Evolutionary conservation across 2,113 vertebrate species (phyloP), one percentile per base, ranked within the genome.

Genomic region (Ammodytes marinus): DNA sequence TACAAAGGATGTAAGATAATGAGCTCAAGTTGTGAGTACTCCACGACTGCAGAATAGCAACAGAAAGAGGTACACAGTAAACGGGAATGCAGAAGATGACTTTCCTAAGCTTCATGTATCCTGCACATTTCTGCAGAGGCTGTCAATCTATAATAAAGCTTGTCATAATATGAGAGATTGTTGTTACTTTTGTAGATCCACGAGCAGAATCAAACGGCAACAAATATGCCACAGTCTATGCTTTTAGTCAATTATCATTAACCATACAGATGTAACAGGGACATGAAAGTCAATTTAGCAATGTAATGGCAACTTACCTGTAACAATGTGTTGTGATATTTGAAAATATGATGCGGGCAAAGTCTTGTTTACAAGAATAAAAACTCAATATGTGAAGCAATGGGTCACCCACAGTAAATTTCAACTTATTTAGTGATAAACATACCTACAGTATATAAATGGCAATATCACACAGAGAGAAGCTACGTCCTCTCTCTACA

Each of bases 71-170:
- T 17, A 7, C 17, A 54, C 7, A 14, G 45, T 50, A 40, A 69
- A 49, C 47, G 13, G 46, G 45, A 82, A 50, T 64, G 65, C 40
- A 5, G 52, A 76, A 40, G 17, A 53, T 83, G 76, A 52, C 65
- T 65, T 77, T 61, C 39, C 77, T 68, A 53, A 68, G 57, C 27
- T 69, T 39, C 69, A 88, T 87, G 82, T 58, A 74, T 86, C 5
- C 27, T 7, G 27, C 43, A 67, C 4, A 60, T 74, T 78, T 84
- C 52, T 10, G 3, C 78, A 43, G 35, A 2, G 5, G 42, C 45
- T 39, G 50, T 67, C 83, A 82, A 69, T 77, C 74, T 75, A 64
- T 66, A 60, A 49, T 42, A 0, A 60, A 52, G 74, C 53, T 72
- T 27, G 27, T 27, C 27, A 27, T 27, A 50, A 80, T 59, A 69